These are phyloP conservation scores for Chaetophractus vellerosus DNA, from an alignment of 2,797 vertebrate species.

Conservation along the genomic window DNA sequence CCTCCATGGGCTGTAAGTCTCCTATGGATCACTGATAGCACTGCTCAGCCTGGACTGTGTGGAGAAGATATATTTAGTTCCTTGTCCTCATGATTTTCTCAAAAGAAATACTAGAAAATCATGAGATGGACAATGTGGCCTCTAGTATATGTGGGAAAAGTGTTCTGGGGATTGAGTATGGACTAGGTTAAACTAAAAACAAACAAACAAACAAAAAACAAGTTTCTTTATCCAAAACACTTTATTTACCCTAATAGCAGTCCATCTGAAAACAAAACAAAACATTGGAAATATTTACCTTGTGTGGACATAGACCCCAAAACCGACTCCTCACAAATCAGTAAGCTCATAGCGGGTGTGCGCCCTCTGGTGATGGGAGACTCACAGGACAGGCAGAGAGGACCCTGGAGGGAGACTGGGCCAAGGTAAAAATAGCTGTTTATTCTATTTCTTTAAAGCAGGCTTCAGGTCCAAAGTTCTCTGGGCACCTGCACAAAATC, in stretches of 20 bases:
- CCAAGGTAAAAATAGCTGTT: slow-evolving; percentile 30
- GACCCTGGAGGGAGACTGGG: neutral
- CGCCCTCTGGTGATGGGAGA: neutral
- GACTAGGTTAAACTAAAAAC: neutral
- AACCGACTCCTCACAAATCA: neutral
- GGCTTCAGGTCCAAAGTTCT: neutral
- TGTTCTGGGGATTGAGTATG: neutral
- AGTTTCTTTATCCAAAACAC: neutral
- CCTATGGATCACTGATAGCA: neutral
- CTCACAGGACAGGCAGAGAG: neutral
- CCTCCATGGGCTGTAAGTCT: neutral
- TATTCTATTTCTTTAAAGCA: slow-evolving; percentile 13
- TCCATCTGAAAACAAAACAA: neutral
- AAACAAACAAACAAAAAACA: neutral
- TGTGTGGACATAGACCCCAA: neutral
- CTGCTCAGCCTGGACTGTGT: neutral
- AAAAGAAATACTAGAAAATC: slow-evolving; percentile 7
- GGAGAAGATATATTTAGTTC: neutral
- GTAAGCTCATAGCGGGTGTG: neutral
- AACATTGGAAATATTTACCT: neutral
- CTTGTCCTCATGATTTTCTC: neutral
- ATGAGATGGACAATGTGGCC: neutral
- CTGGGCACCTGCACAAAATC: slow-evolving; percentile 29
- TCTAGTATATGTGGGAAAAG: neutral
- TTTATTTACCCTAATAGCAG: neutral